phyloP scores from a whole-genome alignment of 2,113 vertebrate species.

The Anser cygnoides region DNA sequence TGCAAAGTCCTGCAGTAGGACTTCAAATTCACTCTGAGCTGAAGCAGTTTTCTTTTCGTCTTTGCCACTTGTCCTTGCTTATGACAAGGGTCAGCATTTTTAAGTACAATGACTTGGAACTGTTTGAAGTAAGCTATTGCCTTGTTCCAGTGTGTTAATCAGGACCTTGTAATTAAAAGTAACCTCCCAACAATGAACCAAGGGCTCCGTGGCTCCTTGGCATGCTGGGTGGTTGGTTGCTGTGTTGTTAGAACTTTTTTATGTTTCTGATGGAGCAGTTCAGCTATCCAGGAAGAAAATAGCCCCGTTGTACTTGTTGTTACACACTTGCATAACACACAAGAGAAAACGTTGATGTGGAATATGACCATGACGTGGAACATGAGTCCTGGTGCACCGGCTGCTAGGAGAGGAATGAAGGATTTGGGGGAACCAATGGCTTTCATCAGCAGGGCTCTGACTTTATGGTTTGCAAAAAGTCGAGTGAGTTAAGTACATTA shows the following conservation, averaged over 20 bases:
- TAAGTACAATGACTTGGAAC: conserved; percentile 6
- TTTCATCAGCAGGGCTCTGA: background rate
- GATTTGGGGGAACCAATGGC: background rate
- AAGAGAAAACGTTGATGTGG: background rate
- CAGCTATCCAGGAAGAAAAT: conserved; percentile 17
- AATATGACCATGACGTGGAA: background rate
- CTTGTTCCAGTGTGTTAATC: conserved; percentile 48
- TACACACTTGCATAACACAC: background rate
- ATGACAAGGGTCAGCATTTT: conserved; percentile 5
- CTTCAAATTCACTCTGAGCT: background rate
- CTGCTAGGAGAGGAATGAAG: background rate
- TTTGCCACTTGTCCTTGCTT: background rate
- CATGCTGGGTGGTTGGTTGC: background rate
- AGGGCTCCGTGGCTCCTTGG: background rate
- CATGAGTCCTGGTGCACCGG: background rate
- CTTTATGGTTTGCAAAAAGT: background rate
- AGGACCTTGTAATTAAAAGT: conserved; percentile 43
- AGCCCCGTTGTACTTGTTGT: background rate
- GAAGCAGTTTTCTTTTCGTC: background rate
- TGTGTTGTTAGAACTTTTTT: background rate
- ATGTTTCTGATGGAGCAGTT: background rate
- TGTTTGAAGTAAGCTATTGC: conserved; percentile 19
- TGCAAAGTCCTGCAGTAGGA: background rate
- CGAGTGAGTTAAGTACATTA: background rate
- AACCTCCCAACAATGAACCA: background rate